These are phyloP conservation scores for Bujurquina vittata DNA, from an alignment of 2,113 vertebrate genomes.

Conservation along the genomic window DNA sequence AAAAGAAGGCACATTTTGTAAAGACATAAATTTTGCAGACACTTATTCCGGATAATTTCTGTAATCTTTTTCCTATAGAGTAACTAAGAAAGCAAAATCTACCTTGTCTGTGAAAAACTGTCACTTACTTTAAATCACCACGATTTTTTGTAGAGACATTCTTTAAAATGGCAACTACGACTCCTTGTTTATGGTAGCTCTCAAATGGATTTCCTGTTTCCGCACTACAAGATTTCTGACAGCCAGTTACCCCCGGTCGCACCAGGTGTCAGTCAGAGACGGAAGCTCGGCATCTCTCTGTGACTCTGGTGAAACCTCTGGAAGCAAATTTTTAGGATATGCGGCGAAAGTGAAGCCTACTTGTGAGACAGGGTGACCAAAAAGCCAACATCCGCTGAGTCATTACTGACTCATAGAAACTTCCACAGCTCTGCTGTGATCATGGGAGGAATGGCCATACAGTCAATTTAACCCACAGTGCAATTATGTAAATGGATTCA, in stretches of 20 bases:
- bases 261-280: constrained; percentile 19
- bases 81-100: neutral
- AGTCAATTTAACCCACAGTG: constrained; percentile 50
- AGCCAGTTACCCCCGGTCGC: constrained; percentile 33
- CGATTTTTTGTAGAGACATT: neutral
- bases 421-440: constrained; percentile 15
- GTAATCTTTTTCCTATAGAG: neutral
- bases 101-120: neutral
- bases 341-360: constrained; percentile 15
- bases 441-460: neutral
- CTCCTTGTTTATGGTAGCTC: constrained; percentile 21
- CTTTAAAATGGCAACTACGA: neutral
- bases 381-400: constrained; percentile 45
- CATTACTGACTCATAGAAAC: constrained; percentile 46
- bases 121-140: neutral
- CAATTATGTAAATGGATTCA: constrained; percentile 73
- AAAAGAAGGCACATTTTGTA: neutral
- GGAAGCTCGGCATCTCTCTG: constrained; percentile 11
- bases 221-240: constrained; percentile 43
- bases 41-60: neutral
- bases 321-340: constrained; percentile 16
- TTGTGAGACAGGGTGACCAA: constrained; percentile 27
- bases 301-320: constrained; percentile 19
- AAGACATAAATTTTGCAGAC: neutral
- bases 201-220: constrained; percentile 39